Evolutionary conservation across 1,140 invertebrate genomes (phyloP).

Genomic region (Zaprionus taronus): DNA sequence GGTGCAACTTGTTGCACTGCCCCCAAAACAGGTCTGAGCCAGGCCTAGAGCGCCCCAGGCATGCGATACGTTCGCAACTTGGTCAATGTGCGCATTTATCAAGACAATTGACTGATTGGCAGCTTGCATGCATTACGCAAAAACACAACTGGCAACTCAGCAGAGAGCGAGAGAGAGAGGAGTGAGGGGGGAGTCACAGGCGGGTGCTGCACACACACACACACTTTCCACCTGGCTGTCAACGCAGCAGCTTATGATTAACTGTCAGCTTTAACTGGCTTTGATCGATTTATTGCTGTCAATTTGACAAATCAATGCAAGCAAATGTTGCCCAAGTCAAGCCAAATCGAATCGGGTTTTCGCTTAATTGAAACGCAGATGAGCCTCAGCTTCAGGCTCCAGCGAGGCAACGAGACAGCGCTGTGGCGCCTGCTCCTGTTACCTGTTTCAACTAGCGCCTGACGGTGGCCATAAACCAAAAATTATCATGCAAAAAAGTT

Average conservation of each 20-base stretch:
- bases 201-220: neutral
- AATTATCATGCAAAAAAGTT: neutral
- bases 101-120: slow-evolving; percentile 81
- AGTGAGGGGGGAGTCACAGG: neutral
- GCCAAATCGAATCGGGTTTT: slow-evolving; percentile 26
- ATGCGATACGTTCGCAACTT: slow-evolving; percentile 37
- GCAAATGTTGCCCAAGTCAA: slow-evolving; percentile 42
- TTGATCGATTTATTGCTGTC: slow-evolving; percentile 81
- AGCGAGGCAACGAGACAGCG: neutral
- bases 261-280: slow-evolving; percentile 73
- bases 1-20: slow-evolving; percentile 75
- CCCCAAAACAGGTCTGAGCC: slow-evolving; percentile 31
- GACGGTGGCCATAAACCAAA: neutral
- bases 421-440: slow-evolving; percentile 15
- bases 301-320: slow-evolving; percentile 81
- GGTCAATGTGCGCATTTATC: slow-evolving; percentile 74
- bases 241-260: slow-evolving; percentile 72
- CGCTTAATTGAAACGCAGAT: slow-evolving; percentile 68
- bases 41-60: slow-evolving; percentile 35
- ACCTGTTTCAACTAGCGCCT: slow-evolving; percentile 27
- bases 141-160: slow-evolving; percentile 18
- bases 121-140: slow-evolving; percentile 75
- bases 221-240: slow-evolving; percentile 34
- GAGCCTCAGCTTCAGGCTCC: neutral
- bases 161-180: neutral